Conservation (phyloP, 2,888 invertebrate species). For the Drosophila nigricruria region DNA sequence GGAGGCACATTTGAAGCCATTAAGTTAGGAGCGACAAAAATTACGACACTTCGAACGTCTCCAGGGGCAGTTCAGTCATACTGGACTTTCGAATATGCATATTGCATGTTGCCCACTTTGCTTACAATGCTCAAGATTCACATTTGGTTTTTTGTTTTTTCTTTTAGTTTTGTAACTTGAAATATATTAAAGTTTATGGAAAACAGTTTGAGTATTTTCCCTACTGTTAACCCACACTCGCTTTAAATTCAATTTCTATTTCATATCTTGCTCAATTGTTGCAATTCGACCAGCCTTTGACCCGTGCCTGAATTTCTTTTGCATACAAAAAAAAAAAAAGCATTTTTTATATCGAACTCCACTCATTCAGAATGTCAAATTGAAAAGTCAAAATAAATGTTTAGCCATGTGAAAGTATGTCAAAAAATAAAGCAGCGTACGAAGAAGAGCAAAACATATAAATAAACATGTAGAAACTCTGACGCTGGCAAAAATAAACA, state of each 20-base stretch:
- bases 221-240: neutral
- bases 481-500: neutral
- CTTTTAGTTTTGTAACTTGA: neutral
- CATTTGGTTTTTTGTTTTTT: neutral
- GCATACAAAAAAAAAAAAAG: neutral
- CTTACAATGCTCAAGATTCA: neutral
- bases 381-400: neutral
- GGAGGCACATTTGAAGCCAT: slow-evolving; percentile 29
- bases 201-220: neutral
- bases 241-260: neutral
- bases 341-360: neutral
- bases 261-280: neutral
- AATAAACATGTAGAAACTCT: slow-evolving; percentile 1
- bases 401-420: slow-evolving; percentile 15
- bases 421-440: neutral
- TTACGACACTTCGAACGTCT: slow-evolving; percentile 41
- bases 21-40: slow-evolving; percentile 26
- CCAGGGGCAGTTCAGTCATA: slow-evolving; percentile 15
- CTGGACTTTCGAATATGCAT: slow-evolving; percentile 39
- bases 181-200: neutral
- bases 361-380: slow-evolving; percentile 5
- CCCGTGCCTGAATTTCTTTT: neutral
- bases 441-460: neutral
- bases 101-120: slow-evolving; percentile 1
- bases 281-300: neutral